Evolutionary conservation across 2,888 invertebrate species (phyloP).

Genomic region (Dasypogon diadema): DNA sequence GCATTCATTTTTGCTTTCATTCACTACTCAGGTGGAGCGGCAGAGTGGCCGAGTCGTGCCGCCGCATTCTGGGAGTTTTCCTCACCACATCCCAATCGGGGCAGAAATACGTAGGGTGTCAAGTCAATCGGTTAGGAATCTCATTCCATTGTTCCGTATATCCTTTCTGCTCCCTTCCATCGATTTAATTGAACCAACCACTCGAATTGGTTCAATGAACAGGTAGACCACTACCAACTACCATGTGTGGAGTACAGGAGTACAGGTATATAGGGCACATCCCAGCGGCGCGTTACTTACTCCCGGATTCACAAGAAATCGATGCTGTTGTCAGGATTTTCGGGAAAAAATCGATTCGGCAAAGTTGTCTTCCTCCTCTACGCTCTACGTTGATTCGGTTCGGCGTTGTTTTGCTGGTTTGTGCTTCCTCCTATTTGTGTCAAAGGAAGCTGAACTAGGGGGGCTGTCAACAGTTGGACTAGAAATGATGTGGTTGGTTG

Average conservation of each 20-base stretch:
- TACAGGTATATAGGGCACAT: neutral
- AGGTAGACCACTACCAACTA: conserved; percentile 16
- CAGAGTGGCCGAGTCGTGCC: neutral
- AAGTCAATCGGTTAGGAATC: too few relatives aligned
- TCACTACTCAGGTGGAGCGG: neutral
- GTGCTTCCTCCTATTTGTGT: conserved; percentile 24
- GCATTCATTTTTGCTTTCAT: conserved; percentile 17
- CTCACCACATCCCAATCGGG: neutral
- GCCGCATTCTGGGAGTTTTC: neutral
- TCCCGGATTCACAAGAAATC: conserved; percentile 28
- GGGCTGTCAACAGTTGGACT: conserved; percentile 38
- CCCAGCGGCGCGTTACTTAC: too few relatives aligned
- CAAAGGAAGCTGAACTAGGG: conserved; percentile 5
- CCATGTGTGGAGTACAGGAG: neutral
- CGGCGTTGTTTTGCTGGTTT: conserved; percentile 1
- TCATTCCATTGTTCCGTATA: neutral
- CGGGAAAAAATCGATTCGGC: conserved; percentile 31
- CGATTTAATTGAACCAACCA: conserved; percentile 29
- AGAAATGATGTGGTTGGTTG: neutral
- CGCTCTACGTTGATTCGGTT: conserved; percentile 28
- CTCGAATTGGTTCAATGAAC: conserved; percentile 42
- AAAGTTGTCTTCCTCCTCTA: too few relatives aligned
- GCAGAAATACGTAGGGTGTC: too few relatives aligned
- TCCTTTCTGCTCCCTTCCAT: neutral
- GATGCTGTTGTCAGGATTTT: conserved; percentile 39